Evolutionary conservation across 2,113 vertebrate species (phyloP).

Genomic region (Cervus canadensis): DNA sequence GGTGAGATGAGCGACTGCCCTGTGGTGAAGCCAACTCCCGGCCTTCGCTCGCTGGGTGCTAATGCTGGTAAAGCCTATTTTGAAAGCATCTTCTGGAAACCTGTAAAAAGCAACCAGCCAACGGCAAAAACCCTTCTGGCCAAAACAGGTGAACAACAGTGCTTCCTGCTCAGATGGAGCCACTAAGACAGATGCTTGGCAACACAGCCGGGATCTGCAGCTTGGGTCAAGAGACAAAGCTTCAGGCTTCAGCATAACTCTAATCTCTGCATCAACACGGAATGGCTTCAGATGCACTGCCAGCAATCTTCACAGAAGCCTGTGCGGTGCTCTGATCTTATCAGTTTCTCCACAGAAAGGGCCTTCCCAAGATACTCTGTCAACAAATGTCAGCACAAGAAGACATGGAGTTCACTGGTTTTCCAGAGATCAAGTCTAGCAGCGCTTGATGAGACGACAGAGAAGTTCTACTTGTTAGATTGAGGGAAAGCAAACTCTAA

Average conservation of each 20-base stretch:
- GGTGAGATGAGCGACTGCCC: neutral
- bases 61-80: neutral
- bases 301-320: neutral
- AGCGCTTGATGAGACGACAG: neutral
- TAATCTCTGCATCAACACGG: neutral
- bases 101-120: neutral
- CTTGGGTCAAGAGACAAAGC: neutral
- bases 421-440: neutral
- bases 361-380: neutral
- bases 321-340: neutral
- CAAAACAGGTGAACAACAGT: neutral
- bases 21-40: neutral
- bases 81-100: neutral
- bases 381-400: neutral
- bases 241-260: neutral
- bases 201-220: neutral
- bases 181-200: neutral
- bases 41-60: neutral
- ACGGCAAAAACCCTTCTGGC: neutral
- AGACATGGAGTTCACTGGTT: neutral
- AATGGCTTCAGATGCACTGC: neutral
- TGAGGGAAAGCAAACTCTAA: neutral
- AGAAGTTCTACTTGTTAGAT: neutral
- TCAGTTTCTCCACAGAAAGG: neutral
- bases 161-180: neutral